phyloP scores from a whole-genome alignment of 2,797 vertebrate genomes.

The Cossypha polioptera region DNA sequence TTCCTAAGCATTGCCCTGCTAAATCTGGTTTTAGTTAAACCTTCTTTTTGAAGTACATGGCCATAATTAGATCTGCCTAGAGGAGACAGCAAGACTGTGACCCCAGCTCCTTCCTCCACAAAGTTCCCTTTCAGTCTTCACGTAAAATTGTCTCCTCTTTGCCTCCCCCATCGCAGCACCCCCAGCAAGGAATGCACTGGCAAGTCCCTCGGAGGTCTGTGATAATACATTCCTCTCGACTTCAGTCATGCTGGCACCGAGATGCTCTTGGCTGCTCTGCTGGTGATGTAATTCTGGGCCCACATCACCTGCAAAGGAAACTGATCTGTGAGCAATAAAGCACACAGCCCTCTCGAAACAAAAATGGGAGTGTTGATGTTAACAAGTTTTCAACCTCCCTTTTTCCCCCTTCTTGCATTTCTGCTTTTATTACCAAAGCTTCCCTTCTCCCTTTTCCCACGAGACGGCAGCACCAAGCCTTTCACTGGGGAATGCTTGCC shows the following conservation, averaged over 20 bases:
- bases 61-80: conserved; percentile 67
- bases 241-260: conserved; percentile 74
- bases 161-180: conserved; percentile 20
- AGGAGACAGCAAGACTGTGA: conserved; percentile 62
- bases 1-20: conserved; percentile 49
- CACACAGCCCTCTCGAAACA: conserved; percentile 35
- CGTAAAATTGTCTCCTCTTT: conserved; percentile 51
- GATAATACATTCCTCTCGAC: conserved; percentile 79
- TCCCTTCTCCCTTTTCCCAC: conserved; percentile 31
- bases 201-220: conserved; percentile 67
- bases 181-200: conserved; percentile 67
- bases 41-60: conserved; percentile 62
- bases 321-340: conserved; percentile 52
- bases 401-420: neutral
- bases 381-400: neutral
- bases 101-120: conserved; percentile 48
- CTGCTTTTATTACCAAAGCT: conserved; percentile 35
- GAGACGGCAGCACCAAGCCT: conserved; percentile 54
- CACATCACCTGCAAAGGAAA: conserved; percentile 73
- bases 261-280: conserved; percentile 72
- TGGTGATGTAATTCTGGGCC: conserved; percentile 81
- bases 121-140: conserved; percentile 45
- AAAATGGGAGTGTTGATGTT: conserved; percentile 26
- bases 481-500: neutral
- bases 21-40: conserved; percentile 72